Base-by-base conservation (phyloP, 2,797 vertebrate genomes). In the Lacerta bilineata region DNA sequence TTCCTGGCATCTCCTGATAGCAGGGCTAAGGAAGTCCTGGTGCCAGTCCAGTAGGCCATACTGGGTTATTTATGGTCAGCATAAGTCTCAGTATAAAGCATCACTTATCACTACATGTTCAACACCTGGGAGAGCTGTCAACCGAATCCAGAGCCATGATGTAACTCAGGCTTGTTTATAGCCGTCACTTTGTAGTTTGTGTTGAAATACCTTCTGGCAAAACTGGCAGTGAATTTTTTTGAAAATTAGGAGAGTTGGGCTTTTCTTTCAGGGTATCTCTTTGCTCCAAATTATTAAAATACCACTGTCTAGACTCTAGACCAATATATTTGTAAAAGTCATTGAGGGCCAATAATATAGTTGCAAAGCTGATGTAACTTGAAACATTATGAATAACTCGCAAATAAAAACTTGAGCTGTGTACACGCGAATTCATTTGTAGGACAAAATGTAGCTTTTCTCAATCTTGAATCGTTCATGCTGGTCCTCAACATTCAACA, bases 321-420 rank as follows among this genome's bases (percentile, higher is more conserved):
- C 29, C 8, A 83, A 2, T 41, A 1, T 25, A 20, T 5, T 23
- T 23, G 18, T 50, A 71, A 84, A 71, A 84, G 15, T 36, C 50
- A 4, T 36, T 36, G 10, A 29, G 6, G 39, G 13, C 7, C 43
- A 17, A 69, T 33, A 25, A 84, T 4, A 33, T 50, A 71, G 71
- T 83, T 83, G 43, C 10, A 72, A 55, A 29, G 1, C 29, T 84
- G 29, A 10, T 72, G 36, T 86, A 13, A 61, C 86, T 29, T 84
- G 69, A 66, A 91, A 89, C 18, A 33, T 8, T 41, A 64, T 72
- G 23, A 9, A 36, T 74, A 85, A 80, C 82, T 3, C 13, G 7
- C 74, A 68, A 2, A 25, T 75, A 33, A 0, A 88, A 4, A 4
- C 72, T 18, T 84, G 50, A 55, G 50, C 50, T 55, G 13, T 55